Evolutionary conservation across 2,797 vertebrate genomes (phyloP), one percentile per base, ranked within the genome.

Genomic region (Loris lydekkerianus): DNA sequence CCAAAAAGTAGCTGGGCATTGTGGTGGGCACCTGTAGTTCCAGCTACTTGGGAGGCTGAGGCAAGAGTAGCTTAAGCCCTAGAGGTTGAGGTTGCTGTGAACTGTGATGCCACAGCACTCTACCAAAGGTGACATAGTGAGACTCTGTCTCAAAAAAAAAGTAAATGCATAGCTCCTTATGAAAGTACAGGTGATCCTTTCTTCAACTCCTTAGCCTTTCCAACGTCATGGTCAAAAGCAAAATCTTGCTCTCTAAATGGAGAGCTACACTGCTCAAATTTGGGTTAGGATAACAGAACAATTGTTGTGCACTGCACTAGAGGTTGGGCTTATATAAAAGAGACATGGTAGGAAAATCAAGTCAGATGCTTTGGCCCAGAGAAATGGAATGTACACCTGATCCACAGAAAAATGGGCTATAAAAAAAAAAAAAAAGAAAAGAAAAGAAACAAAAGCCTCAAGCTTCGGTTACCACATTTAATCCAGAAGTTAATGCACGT

Each of bases 181-280:
- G 14, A 82, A 58, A 31, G 1, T 11, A 56, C 2, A 37, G 34
- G 34, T 9, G 58, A 80, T 78, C 37, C 78, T 81, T 87, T 77
- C 76, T 83, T 89, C 82, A 65, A 27, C 31, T 67, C 23, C 75
- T 82, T 29, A 93, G 73, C 60, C 60, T 84, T 13, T 86, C 34
- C 9, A 17, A 63, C 10, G 37, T 34, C 78, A 23, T 4, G 37
- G 37, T 78, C 92, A 81, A 93, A 96, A 94, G 63, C 53, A 49
- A 91, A 89, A 29, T n/a, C 78, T 70, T 78, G 7, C 56, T 86
- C 56, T 86, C 75, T 34, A 63, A 80, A 72, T 20, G 49, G 25
- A 76, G 75, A 10, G 65, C 10, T 25, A 14, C 34, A 1, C 70
- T 18, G 7, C n/a, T 21, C 31, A 65, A 14, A 15, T 84, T 53